These are phyloP conservation scores for Dicaeum eximium DNA, from an alignment of 2,113 vertebrate species.

Conservation along the genomic window DNA sequence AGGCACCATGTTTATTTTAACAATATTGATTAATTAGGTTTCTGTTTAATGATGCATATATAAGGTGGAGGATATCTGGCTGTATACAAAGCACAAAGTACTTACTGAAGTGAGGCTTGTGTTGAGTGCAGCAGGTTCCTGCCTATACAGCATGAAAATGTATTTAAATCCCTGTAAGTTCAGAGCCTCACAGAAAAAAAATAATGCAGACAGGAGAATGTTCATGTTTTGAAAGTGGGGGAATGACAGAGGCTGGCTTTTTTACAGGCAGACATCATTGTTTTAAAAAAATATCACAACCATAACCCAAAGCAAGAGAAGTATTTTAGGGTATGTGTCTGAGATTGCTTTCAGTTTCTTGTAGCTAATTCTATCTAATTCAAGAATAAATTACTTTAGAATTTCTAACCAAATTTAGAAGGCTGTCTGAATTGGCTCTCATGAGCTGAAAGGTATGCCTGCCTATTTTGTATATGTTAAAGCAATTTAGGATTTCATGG, in stretches of 20 bases:
- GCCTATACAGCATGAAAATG: background rate
- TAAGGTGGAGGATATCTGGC: background rate
- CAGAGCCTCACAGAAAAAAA: background rate
- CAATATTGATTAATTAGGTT: constrained; percentile 29
- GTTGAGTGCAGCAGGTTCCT: background rate
- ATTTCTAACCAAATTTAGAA: background rate
- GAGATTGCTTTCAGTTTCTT: background rate
- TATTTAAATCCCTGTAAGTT: background rate
- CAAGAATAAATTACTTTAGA: background rate
- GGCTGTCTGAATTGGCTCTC: background rate
- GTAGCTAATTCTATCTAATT: background rate
- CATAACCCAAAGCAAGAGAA: background rate
- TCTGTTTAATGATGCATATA: constrained; percentile 27
- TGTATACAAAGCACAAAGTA: background rate
- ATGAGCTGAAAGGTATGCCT: background rate
- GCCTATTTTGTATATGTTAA: background rate
- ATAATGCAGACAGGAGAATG: background rate
- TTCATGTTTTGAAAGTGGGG: background rate
- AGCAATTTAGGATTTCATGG: background rate
- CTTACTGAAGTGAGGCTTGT: background rate
- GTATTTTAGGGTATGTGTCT: background rate
- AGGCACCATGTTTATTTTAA: constrained; percentile 3
- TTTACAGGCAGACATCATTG: background rate
- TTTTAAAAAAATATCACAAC: background rate
- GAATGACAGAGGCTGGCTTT: background rate